These are phyloP conservation scores for Mythimna albipuncta DNA, from an alignment of 2,888 invertebrate species.

Conservation along the genomic window DNA sequence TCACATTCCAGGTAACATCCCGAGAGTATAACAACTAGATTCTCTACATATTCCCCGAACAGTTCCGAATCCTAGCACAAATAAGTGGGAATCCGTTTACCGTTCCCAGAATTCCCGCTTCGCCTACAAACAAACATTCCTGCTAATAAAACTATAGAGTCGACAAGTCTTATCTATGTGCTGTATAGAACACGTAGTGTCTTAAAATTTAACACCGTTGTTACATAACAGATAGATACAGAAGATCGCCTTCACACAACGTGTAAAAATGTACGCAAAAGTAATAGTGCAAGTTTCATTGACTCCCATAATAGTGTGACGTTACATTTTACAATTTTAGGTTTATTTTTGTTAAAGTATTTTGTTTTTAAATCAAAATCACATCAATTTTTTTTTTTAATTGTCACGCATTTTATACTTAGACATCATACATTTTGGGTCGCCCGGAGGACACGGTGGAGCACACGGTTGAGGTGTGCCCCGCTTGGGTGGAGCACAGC, in stretches of 20 bases:
- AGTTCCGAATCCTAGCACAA: constrained; percentile 1
- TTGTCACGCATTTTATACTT: too few relatives aligned
- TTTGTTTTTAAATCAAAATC: too few relatives aligned
- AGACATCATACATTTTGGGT: too few relatives aligned
- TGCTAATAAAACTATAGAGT: constrained; percentile 42
- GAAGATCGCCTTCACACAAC: background rate
- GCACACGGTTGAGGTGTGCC: too few relatives aligned
- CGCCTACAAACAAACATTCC: constrained; percentile 39
- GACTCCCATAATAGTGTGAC: too few relatives aligned
- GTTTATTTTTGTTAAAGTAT: too few relatives aligned
- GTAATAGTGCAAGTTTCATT: too few relatives aligned
- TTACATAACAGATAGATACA: background rate
- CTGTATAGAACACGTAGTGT: constrained; percentile 9
- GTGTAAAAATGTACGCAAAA: too few relatives aligned
- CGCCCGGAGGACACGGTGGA: too few relatives aligned
- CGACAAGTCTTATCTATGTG: constrained; percentile 38
- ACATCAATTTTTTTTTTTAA: too few relatives aligned
- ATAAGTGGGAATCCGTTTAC: constrained; percentile 12
- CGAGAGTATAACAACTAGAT: background rate
- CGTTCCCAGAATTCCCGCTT: constrained; percentile 12
- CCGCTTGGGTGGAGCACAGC: too few relatives aligned
- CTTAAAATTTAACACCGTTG: constrained; percentile 46
- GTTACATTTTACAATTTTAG: too few relatives aligned
- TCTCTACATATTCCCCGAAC: background rate
- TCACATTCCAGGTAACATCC: background rate